Percentiles rank a stretch among this genome's conserved stretches.
Conservation (phyloP, 2,797 vertebrate genomes). For the Melanotaenia trifasciata region DNA sequence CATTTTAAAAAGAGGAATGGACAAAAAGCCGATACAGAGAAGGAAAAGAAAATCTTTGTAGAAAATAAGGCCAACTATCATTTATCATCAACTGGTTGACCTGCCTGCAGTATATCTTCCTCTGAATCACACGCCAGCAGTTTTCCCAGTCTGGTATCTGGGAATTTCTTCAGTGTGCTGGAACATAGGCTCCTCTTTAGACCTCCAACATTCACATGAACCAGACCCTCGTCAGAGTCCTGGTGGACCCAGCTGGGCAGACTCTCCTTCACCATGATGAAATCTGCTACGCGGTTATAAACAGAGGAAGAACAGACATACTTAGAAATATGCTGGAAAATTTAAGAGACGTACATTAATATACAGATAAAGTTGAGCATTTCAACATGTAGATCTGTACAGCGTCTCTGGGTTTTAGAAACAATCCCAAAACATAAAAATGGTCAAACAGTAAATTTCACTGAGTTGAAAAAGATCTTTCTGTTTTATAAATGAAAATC, state of each 20-base stretch:
- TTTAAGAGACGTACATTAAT: background rate
- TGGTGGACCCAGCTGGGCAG: slow-evolving; percentile 61
- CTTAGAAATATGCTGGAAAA: no score
- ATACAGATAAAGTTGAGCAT: background rate
- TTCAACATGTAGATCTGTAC: background rate
- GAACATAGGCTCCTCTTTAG: slow-evolving; percentile 90
- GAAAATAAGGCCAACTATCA: background rate
- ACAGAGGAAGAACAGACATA: background rate
- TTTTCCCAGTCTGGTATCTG: slow-evolving; percentile 93
- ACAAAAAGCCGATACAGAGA: background rate
- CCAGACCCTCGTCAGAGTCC: slow-evolving; percentile 75
- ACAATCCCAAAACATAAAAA: background rate
- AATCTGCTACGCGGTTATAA: background rate
- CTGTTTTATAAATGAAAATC: no score
- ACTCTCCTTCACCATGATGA: slow-evolving; percentile 88
- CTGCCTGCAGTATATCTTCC: slow-evolving; percentile 92
- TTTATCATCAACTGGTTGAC: background rate
- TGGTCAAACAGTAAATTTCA: background rate
- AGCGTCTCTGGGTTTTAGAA: background rate
- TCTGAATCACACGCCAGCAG: slow-evolving; percentile 91
- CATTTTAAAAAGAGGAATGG: background rate
- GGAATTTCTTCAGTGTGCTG: slow-evolving; percentile 91
- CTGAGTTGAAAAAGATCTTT: no score
- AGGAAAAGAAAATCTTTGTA: accelerated
- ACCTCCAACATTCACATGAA: slow-evolving; percentile 95